Base-by-base conservation (phyloP, 2,888 invertebrate species). In the Perizoma affinitatum region DNA sequence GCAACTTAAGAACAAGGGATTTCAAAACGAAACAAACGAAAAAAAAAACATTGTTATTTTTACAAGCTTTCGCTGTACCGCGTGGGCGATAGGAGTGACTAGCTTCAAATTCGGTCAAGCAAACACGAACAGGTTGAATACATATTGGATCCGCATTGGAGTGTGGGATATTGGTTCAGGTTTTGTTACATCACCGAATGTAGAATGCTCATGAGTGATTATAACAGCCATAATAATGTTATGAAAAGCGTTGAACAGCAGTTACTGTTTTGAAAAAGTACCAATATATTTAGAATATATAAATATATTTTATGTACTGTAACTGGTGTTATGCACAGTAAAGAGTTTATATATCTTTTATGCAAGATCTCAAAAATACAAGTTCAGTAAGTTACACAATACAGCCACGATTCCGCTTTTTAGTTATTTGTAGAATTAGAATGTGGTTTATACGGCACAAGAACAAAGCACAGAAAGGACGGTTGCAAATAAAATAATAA, bases 91-190 rank as follows among this genome's bases (percentile, higher is more conserved):
- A 63, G 65, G 67, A 66, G 66, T 70, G 58, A 68, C 68, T 68
- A 58, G 69, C 71, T 69, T 76, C 78, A 69, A 83, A 85, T 83
- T 85, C 82, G 83, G 78, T 79, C 81, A 78, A 82, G 66, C 79
- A 83, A 81, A 84, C 82, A 85, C 70, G 81, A 84, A 84, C 90
- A 89, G 87, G 87, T 90, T 87, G 86, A 79, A 80, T 80, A 81
- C 78, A 83, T 78, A 80, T 64, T 70, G 69, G 67, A 73, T 72
- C 67, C 58, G 70, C 65, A 57, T 53, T 57, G 61, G 44, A 52
- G 68, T 66, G 63, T 60, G 55, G 58, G 44, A 60, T 63, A 60
- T 60, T 59, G 60, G 56, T 65, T 63, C 67, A 61, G 60, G 69
- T 64, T 65, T 62, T 53, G 53, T 67, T 69, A 50, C 66, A 59